These are phyloP conservation scores for Polyodon spathula DNA, from an alignment of 2,113 vertebrate genomes.

Conservation along the genomic window DNA sequence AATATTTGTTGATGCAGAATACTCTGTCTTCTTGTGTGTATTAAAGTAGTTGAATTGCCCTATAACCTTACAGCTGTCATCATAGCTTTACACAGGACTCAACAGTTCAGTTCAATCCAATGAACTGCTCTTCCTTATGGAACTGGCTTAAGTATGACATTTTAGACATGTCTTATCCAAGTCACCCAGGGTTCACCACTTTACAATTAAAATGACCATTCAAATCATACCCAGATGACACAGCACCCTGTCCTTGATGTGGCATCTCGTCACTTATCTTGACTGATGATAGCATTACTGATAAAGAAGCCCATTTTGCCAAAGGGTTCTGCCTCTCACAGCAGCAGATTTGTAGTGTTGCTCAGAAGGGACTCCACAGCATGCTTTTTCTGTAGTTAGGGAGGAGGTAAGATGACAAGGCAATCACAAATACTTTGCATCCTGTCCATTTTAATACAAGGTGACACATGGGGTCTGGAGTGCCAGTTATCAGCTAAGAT, in stretches of 20 bases:
- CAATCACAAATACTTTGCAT: conserved; percentile 37
- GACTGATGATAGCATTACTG: conserved; percentile 43
- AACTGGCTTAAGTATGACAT: neutral
- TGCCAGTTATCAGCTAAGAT: neutral
- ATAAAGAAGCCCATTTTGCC: conserved; percentile 46
- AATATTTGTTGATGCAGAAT: conserved; percentile 10
- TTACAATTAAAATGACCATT: no score
- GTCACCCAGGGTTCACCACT: no score
- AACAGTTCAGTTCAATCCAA: neutral
- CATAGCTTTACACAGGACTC: neutral
- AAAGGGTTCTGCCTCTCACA: conserved; percentile 48
- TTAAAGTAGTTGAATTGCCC: neutral
- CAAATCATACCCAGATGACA: conserved; percentile 23
- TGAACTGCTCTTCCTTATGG: neutral
- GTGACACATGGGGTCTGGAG: conserved; percentile 14
- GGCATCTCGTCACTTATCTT: conserved; percentile 34
- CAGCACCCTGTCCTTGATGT: conserved; percentile 34
- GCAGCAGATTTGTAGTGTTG: conserved; percentile 42
- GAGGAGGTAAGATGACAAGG: conserved; percentile 36
- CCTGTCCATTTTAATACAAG: conserved; percentile 33
- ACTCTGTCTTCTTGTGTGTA: no score
- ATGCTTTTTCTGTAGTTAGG: conserved; percentile 31
- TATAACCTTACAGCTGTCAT: neutral
- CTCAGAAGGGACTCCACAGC: conserved; percentile 30
- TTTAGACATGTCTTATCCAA: no score